Conservation (phyloP, 2,113 vertebrate species). For the Leptodactylus fuscus region DNA sequence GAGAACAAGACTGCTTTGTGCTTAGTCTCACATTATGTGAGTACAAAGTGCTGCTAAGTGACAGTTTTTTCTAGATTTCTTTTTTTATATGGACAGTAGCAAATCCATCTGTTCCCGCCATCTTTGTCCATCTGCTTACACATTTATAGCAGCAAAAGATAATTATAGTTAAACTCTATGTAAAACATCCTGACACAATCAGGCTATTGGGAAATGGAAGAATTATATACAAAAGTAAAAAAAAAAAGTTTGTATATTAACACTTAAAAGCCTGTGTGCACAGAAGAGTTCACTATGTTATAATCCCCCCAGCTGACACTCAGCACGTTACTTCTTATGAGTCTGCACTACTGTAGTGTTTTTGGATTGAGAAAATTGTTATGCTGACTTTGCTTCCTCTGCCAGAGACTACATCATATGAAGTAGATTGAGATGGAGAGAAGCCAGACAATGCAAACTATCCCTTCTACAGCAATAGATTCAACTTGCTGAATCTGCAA, state of each 20-base stretch:
- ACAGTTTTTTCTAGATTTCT: not conserved
- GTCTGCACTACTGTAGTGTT: not conserved
- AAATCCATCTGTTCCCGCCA: constrained; percentile 43
- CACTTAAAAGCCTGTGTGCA: too few relatives aligned
- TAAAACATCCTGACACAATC: constrained; percentile 44
- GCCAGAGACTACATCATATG: constrained; percentile 36
- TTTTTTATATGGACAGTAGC: constrained; percentile 26
- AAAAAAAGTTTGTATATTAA: not conserved
- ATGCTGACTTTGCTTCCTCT: constrained; percentile 19
- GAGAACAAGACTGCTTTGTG: not conserved
- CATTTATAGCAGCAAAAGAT: constrained; percentile 46
- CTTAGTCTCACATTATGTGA: not conserved
- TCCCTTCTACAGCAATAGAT: constrained; percentile 8
- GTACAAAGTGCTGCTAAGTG: constrained; percentile 5
- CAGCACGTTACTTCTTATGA: not conserved
- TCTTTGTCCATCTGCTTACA: constrained; percentile 50
- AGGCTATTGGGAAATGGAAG: not conserved
- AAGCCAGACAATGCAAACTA: constrained; percentile 26
- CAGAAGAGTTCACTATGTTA: too few relatives aligned
- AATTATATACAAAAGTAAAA: not conserved
- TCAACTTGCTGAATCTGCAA: constrained; percentile 18
- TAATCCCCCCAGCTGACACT: not conserved
- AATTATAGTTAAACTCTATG: constrained; percentile 46
- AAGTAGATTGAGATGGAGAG: constrained; percentile 32
- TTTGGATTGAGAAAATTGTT: not conserved